Base-by-base conservation (phyloP, 2,888 invertebrate species). In the Artemia sinica region DNA sequence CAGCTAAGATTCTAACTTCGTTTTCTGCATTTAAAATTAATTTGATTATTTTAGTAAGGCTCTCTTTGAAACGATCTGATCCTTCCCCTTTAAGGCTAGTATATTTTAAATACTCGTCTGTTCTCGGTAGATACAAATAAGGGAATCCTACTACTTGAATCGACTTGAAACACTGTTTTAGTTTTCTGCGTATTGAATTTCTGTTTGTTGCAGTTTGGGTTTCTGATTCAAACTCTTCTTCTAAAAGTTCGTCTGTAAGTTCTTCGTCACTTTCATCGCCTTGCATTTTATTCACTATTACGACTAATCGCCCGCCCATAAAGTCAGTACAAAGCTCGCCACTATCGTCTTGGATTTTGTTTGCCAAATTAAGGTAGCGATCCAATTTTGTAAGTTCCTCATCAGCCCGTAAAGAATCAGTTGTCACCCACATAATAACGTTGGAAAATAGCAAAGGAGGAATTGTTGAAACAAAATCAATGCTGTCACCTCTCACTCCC, bases 201-300 rank as follows among this genome's bases (percentile, higher is more conserved):
- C 63, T 58, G 14, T 58, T 58, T 28, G 63, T 58, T n/a, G 63
- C 63, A 58, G 63, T 18, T 58, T 9, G 8, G 10, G 9, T 28
- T 28, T 58, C 58, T 8, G 58, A 58, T 14, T 58, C 63, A n/a
- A n/a, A 58, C 63, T 58, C 63, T 58, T 58, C 63, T 58, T 58
- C 11, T 58, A 58, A 18, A 10, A 58, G 63, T 28, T 58, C 63
- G n/a, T 9, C 18, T 28, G 63, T 58, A 8, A 58, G 63, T 2
- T 58, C 11, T 11, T 58, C 11, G 11, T 58, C 63, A 28, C 63
- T 10, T 58, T 58, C 63, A 9, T 58, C 9, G n/a, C 63, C 63
- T 10, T 58, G 63, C 63, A 58, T 58, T 10, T 58, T 58, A 28
- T 58, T 58, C 18, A 58, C 63, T 28, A 58, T 18, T n/a, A 58